phyloP scores from a whole-genome alignment of 2,888 invertebrate species.

The Agrotis ipsilon region DNA sequence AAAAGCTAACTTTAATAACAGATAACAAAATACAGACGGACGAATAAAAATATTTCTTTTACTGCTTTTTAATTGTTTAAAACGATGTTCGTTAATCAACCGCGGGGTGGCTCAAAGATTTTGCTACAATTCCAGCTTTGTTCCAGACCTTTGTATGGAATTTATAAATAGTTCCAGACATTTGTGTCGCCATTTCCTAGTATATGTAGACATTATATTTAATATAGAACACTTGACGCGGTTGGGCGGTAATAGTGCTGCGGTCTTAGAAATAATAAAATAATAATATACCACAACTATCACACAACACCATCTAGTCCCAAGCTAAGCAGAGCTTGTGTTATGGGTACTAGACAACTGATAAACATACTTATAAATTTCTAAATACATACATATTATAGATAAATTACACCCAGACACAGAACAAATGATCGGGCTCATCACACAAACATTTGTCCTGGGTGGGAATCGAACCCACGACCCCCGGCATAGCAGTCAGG shows the following conservation, averaged over 20 bases:
- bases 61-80: constrained; percentile 68
- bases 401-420: no score
- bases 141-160: constrained; percentile 32
- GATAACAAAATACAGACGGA: constrained; percentile 52
- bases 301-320: no score
- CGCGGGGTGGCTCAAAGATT: constrained; percentile 51
- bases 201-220: constrained; percentile 29
- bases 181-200: constrained; percentile 48
- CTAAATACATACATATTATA: no score
- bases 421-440: no score
- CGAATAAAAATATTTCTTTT: constrained; percentile 58
- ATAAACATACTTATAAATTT: no score
- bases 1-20: constrained; percentile 39
- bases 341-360: no score
- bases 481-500: no score
- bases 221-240: constrained; percentile 30
- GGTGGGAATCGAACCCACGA: no score
- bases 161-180: constrained; percentile 49
- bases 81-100: constrained; percentile 63
- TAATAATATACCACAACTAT: no score
- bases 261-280: no score
- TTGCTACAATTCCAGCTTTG: constrained; percentile 50
- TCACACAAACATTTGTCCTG: no score
- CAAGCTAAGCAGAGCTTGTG: no score
- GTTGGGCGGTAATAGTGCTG: constrained; percentile 13